Evolutionary conservation across 30 jellyfish, hydroid and myxozoan genomes (phyloP), one percentile per base, ranked within the genome.

Genomic region (Pseudorhiza aurosa): DNA sequence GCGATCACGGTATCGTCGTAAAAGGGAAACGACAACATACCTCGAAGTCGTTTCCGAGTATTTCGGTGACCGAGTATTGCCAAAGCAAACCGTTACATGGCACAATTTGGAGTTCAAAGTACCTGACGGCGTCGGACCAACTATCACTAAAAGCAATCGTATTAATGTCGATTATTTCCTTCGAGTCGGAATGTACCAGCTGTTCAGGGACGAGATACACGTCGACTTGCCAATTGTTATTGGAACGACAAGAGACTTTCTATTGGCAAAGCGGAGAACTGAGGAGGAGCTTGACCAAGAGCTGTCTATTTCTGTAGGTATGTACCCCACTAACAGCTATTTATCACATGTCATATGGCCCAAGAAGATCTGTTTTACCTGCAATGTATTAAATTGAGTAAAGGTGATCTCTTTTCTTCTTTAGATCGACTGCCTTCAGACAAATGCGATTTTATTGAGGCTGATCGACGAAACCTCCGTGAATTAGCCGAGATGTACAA

Each of bases 121-220:
- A 30, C 99, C 99, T 11, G 60, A 67, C 32, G n/a, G n/a, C n/a
- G 85, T 83, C 4, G 91, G 95, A n/a, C 89, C 97, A 25, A 85
- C 97, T 9, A 51, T 87, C 3, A 47, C 97, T 9, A 80, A 95
- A 19, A 94, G 94, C 82, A 85, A 88, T 9, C 85, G 77, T 19
- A 62, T 94, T 4, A 72, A 72, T 32, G 99, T 94, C 59, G 99
- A 94, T 64, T 94, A 87, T 53, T 77, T 81, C 65, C 73, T 94
- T 14, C 97, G 99, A 2, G 92, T 94, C 53, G 99, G 99, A n/a
- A 87, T 94, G 97, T 88, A 81, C 49, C 97, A 88, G 78, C 70
- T 74, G 58, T 69, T 74, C 37, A 93, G 99, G 18, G 90, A 85
- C 9, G 99, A 94, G 72, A 81, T 87, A 18, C 99, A 94, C 59